Base-by-base conservation (phyloP, 2,888 invertebrate genomes). In the Octodonta nipae region DNA sequence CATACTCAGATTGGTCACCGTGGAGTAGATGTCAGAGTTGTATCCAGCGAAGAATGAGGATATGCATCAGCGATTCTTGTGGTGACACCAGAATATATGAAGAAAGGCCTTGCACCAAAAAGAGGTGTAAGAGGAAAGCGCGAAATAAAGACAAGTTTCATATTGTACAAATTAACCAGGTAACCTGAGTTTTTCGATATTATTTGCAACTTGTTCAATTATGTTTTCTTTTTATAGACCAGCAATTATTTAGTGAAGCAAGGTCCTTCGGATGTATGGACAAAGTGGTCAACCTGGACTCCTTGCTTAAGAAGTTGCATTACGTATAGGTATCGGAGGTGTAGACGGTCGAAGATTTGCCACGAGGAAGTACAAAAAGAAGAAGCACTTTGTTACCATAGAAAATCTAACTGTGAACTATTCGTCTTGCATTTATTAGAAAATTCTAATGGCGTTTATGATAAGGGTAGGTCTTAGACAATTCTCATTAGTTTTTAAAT, bases 371-470 rank as follows among this genome's bases (percentile, higher is more conserved):
- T 81, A 22, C 72, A 89, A 32, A 73, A 76, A 38, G 86, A 91
- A 61, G 80, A 80, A 4, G 85, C 87, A 2, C 83, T 81, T 52
- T 92, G 91, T 56, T 86, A 83, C 55, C 71, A 78, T 24, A 79
- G 83, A 43, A 82, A 81, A 31, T 80, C 82, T 33, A 75, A 74
- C 50, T 91, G 91, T 56, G 82, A 87, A 54, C 68, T 70, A 34
- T 82, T 79, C 37, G 55, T 61, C n/a, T 44, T 57, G 15, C 64
- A 65, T 61, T 42, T 64, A 54, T 32, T 63, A 51, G n/a, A n/a
- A n/a, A n/a, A n/a, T n/a, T n/a, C n/a, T n/a, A n/a, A n/a, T n/a
- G n/a, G n/a, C n/a, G n/a, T n/a, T n/a, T n/a, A n/a, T n/a, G n/a
- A n/a, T n/a, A n/a, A n/a, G n/a, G n/a, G n/a, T n/a, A n/a, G n/a